Conservation (phyloP, 2,797 vertebrate species). For the Macropus fuliginosus region DNA sequence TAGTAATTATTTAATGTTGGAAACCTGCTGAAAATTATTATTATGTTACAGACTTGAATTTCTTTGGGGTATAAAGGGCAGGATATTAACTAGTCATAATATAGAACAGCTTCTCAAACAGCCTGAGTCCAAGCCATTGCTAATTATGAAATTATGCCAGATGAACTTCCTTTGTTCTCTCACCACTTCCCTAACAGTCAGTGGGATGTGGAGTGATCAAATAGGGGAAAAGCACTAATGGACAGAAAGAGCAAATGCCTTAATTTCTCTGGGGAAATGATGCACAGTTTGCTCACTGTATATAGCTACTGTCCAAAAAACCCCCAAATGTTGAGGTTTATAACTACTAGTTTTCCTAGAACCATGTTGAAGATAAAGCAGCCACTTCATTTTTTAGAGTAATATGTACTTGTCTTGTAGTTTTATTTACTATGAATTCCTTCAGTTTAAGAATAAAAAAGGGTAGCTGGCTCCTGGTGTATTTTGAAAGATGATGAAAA, state of each 20-base stretch:
- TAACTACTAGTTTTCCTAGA: slow-evolving; percentile 46
- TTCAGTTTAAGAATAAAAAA: slow-evolving; percentile 38
- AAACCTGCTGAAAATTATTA: neutral
- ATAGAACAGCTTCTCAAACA: slow-evolving; percentile 66
- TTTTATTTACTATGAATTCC: slow-evolving; percentile 60
- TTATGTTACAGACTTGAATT: neutral
- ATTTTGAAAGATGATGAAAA: slow-evolving; percentile 46
- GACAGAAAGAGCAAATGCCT: slow-evolving; percentile 45
- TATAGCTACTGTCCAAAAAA: slow-evolving; percentile 11
- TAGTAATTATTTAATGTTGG: slow-evolving; percentile 31
- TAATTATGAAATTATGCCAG: slow-evolving; percentile 75
- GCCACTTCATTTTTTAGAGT: slow-evolving; percentile 45
- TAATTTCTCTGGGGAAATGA: slow-evolving; percentile 50
- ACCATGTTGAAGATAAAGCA: slow-evolving; percentile 59
- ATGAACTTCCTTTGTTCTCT: slow-evolving; percentile 65
- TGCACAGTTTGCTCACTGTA: slow-evolving; percentile 52
- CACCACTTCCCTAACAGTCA: slow-evolving; percentile 26
- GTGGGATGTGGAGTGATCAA: slow-evolving; percentile 54
- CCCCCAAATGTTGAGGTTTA: slow-evolving; percentile 54
- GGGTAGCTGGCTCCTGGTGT: slow-evolving; percentile 16
- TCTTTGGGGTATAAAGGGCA: slow-evolving; percentile 33
- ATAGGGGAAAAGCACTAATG: slow-evolving; percentile 1
- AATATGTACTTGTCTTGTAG: slow-evolving; percentile 53
- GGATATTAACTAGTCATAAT: slow-evolving; percentile 47
- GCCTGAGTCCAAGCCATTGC: slow-evolving; percentile 32